Conservation (phyloP, 2,797 vertebrate genomes). For the Dromococcyx pavoninus region DNA sequence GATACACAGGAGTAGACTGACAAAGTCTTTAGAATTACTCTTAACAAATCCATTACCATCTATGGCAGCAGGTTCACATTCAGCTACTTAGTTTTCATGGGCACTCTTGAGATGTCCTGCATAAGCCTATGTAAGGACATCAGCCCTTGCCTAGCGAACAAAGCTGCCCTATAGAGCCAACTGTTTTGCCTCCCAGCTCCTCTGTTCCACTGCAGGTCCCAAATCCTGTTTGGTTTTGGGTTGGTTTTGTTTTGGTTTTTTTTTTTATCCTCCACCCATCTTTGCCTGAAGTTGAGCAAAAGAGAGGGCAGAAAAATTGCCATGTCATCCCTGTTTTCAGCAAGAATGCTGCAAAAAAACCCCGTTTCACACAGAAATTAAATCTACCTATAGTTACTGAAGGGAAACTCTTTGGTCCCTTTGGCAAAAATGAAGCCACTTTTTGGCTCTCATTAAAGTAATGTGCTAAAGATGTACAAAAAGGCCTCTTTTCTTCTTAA, state of each 20-base stretch:
- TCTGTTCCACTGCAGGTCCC: neutral
- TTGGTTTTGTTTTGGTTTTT: no score
- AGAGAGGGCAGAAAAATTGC: neutral
- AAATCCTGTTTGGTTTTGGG: neutral
- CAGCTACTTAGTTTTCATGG: neutral
- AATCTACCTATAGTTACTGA: neutral
- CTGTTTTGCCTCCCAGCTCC: neutral
- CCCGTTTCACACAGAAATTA: neutral
- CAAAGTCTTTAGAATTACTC: neutral
- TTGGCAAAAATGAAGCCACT: neutral
- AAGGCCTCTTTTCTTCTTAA: neutral
- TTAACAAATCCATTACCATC: constrained; percentile 12
- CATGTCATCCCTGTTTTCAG: neutral
- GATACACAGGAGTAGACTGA: neutral
- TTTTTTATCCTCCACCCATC: neutral
- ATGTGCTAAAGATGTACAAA: neutral
- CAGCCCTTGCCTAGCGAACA: neutral
- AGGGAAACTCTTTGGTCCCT: neutral
- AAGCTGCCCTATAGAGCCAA: neutral
- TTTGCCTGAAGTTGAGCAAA: neutral
- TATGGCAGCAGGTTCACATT: constrained; percentile 18
- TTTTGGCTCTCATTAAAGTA: neutral
- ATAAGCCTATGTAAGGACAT: neutral
- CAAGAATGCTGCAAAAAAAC: neutral
- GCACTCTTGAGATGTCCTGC: neutral